These are phyloP conservation scores for Nematostella vectensis DNA, from an alignment of 92 coral and sea anemone species.

Conservation along the genomic window DNA sequence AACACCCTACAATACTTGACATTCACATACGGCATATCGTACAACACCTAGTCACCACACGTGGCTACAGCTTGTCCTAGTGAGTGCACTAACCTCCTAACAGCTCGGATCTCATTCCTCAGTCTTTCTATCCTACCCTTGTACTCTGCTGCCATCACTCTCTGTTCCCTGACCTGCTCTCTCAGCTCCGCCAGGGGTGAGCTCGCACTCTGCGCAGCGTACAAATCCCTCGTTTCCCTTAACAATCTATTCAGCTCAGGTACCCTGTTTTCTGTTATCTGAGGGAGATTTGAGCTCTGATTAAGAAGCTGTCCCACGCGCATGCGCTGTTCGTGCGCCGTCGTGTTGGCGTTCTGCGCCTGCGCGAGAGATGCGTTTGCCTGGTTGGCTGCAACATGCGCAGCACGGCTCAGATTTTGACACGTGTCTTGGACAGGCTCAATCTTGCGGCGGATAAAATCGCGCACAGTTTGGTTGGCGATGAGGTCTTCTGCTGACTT, in stretches of 20 bases:
- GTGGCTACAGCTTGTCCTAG: neutral
- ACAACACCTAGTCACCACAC: neutral
- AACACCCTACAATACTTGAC: too few species aligned
- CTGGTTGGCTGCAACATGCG: slow-evolving; percentile 20
- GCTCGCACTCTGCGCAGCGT: slow-evolving; percentile 25
- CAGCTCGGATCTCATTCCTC: slow-evolving; percentile 4
- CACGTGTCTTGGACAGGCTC: slow-evolving; percentile 61
- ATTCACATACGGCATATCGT: too few species aligned
- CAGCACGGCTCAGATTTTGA: slow-evolving; percentile 33
- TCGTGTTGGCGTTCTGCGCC: slow-evolving; percentile 39
- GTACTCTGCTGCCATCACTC: slow-evolving; percentile 23
- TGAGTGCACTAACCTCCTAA: neutral
- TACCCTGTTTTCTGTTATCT: slow-evolving; percentile 24
- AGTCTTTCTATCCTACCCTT: slow-evolving; percentile 29
- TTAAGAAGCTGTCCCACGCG: slow-evolving; percentile 14
- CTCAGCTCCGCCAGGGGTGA: slow-evolving; percentile 27
- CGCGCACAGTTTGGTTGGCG: slow-evolving; percentile 51
- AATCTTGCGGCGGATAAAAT: slow-evolving; percentile 39
- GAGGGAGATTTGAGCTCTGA: slow-evolving; percentile 29
- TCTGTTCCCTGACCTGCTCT: slow-evolving; percentile 39
- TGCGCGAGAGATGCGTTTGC: slow-evolving; percentile 25
- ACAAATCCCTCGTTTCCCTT: slow-evolving; percentile 21
- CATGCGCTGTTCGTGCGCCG: slow-evolving; percentile 25
- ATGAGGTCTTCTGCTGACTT: slow-evolving; percentile 25
- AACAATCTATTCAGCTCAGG: slow-evolving; percentile 32